A percentile compares a stretch with the other conserved stretches of the same genome.
Evolutionary conservation across 1,140 invertebrate genomes (phyloP).

Genomic region (Atopsyche davidsoni): DNA sequence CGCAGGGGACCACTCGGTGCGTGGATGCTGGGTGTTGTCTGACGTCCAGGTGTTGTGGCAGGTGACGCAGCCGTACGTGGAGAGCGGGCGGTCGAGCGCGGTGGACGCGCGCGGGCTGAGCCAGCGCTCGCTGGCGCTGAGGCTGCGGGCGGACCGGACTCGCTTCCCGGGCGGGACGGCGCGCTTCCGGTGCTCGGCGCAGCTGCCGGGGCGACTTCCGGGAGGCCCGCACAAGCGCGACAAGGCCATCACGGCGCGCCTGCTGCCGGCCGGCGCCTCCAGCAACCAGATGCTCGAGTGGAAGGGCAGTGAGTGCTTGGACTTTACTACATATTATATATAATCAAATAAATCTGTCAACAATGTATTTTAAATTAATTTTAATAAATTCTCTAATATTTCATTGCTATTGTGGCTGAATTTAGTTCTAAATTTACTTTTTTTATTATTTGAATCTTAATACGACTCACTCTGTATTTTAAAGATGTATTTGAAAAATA

Average conservation of each 20-base stretch:
- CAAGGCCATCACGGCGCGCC: constrained; percentile 22
- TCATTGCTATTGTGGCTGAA: too few relatives aligned
- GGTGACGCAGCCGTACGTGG: constrained; percentile 18
- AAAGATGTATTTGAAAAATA: too few relatives aligned
- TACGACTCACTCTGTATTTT: too few relatives aligned
- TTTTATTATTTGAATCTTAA: too few relatives aligned
- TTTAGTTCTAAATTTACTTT: too few relatives aligned
- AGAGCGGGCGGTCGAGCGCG: constrained; percentile 10
- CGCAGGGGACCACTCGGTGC: too few relatives aligned
- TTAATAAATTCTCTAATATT: too few relatives aligned
- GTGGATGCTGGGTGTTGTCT: background rate
- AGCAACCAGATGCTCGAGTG: constrained; percentile 22
- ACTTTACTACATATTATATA: too few relatives aligned
- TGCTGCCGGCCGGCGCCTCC: constrained; percentile 2
- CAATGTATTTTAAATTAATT: too few relatives aligned
- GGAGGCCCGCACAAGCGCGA: constrained; percentile 20
- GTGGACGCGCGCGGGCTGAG: constrained; percentile 17
- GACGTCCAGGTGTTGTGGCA: background rate
- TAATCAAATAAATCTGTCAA: too few relatives aligned
- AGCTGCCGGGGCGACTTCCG: constrained; percentile 21
- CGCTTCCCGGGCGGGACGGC: constrained; percentile 15
- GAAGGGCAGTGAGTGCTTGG: constrained; percentile 22
- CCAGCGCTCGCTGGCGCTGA: constrained; percentile 15
- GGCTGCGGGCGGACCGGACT: constrained; percentile 15
- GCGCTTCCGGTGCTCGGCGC: constrained; percentile 18